Percentiles rank a stretch among this genome's conserved stretches.
These are phyloP conservation scores for Pteronotus mesoamericanus DNA, from an alignment of 2,797 vertebrate species.

Conservation along the genomic window DNA sequence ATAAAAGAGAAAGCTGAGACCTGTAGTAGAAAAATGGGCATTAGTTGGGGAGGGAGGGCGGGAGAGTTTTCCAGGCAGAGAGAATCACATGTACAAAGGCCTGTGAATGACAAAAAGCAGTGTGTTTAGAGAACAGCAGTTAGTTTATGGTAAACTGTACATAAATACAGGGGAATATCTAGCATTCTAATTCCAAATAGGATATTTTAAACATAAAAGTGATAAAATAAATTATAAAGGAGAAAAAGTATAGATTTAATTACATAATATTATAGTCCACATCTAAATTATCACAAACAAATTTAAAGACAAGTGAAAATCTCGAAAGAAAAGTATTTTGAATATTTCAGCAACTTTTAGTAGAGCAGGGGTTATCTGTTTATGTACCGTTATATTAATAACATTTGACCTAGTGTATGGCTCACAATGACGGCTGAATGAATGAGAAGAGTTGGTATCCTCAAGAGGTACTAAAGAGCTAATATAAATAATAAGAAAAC, in stretches of 20 bases:
- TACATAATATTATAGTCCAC: background rate
- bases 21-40: background rate
- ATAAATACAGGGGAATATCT: background rate
- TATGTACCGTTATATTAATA: background rate
- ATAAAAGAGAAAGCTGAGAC: background rate
- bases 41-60: background rate
- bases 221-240: background rate
- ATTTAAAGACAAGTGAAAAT: background rate
- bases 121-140: background rate
- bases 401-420: background rate
- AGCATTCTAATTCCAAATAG: background rate
- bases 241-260: background rate
- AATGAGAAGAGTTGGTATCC: background rate
- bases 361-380: background rate
- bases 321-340: background rate
- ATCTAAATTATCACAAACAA: conserved; percentile 3
- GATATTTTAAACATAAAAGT: background rate
- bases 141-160: background rate
- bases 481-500: background rate
- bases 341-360: background rate
- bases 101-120: background rate
- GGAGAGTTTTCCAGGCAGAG: background rate
- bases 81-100: background rate
- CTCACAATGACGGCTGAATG: background rate
- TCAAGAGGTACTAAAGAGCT: background rate